phyloP scores from a whole-genome alignment of 1,140 invertebrate species.

The Octopus bimaculoides region DNA sequence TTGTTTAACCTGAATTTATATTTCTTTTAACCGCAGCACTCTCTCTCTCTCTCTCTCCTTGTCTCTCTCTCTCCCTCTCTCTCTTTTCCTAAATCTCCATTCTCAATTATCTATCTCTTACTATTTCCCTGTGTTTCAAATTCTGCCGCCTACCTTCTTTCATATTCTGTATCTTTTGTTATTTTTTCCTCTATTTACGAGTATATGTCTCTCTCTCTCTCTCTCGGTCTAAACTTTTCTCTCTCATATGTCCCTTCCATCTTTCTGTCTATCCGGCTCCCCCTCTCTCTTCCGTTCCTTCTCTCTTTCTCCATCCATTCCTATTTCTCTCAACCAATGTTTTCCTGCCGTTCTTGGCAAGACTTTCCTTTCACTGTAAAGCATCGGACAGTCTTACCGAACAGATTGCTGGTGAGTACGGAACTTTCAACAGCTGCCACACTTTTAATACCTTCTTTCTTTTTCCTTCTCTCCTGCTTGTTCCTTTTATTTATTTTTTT shows the following conservation, averaged over 20 bases:
- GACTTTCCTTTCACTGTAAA: not conserved
- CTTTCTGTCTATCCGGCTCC: not conserved
- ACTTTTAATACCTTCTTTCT: too few relatives aligned
- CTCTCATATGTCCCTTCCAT: not conserved
- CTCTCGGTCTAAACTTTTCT: not conserved
- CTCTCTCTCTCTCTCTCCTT: not conserved
- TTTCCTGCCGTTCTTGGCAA: not conserved
- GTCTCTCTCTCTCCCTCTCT: not conserved
- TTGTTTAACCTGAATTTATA: too few relatives aligned
- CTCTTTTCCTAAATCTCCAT: not conserved
- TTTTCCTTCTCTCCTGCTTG: too few relatives aligned
- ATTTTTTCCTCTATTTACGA: too few relatives aligned
- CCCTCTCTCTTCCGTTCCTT: not conserved
- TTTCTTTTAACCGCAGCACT: not conserved
- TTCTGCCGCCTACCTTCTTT: too few relatives aligned
- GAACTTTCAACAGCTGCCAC: too few relatives aligned
- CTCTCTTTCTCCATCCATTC: not conserved
- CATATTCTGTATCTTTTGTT: too few relatives aligned
- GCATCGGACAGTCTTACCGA: too few relatives aligned
- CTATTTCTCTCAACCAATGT: not conserved
- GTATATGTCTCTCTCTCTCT: not conserved
- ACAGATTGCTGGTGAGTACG: too few relatives aligned
- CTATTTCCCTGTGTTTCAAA: not conserved
- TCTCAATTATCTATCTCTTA: not conserved
- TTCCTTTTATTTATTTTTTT: too few relatives aligned